Evolutionary conservation across 2,113 vertebrate genomes (phyloP).

Genomic region (Otis tarda): DNA sequence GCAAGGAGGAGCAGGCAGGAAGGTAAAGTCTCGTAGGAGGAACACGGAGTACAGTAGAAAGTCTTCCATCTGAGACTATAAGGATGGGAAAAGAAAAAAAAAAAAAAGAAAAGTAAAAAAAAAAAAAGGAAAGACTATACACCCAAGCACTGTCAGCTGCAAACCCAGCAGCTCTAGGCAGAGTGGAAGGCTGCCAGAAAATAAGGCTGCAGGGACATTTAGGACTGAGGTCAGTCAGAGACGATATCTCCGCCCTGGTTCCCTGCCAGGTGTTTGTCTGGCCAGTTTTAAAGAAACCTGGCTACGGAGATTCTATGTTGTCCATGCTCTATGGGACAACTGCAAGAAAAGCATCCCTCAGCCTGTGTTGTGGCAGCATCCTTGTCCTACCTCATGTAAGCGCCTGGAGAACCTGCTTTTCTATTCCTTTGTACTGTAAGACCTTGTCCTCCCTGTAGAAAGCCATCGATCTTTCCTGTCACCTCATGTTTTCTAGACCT

Average conservation of each 20-base stretch:
- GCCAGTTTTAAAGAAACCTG: not conserved
- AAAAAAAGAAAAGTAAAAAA: too few species aligned
- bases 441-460: not conserved
- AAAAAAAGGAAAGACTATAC: not conserved
- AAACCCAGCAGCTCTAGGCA: not conserved
- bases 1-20: not conserved
- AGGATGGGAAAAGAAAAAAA: not conserved
- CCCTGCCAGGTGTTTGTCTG: not conserved
- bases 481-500: not conserved
- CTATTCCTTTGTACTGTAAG: not conserved
- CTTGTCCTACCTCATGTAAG: fast-evolving
- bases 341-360: not conserved
- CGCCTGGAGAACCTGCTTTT: not conserved
- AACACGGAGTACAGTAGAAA: not conserved
- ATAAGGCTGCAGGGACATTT: not conserved
- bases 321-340: not conserved
- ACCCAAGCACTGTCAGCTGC: not conserved
- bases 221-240: not conserved
- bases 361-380: fast-evolving
- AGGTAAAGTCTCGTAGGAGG: not conserved
- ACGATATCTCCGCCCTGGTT: not conserved
- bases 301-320: not conserved
- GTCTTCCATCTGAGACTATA: not conserved
- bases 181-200: not conserved
- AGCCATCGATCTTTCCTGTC: not conserved